These are phyloP conservation scores for Apodemia hepburni DNA, from an alignment of 2,888 invertebrate species.

Conservation along the genomic window DNA sequence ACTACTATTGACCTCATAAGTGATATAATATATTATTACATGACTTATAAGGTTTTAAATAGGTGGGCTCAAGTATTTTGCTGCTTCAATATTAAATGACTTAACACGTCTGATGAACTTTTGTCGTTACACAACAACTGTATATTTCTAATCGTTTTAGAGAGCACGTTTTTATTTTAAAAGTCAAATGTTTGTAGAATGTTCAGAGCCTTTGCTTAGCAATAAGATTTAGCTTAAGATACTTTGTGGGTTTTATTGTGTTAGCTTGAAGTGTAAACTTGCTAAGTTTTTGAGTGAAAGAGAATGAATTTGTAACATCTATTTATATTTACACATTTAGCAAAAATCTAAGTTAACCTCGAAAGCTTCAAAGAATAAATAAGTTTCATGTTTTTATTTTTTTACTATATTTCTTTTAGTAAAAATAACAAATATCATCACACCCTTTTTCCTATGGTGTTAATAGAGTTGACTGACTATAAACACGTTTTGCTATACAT, in stretches of 20 bases:
- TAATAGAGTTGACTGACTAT: too few relatives aligned
- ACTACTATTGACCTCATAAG: too few relatives aligned
- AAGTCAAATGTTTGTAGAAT: not conserved
- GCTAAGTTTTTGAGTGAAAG: not conserved
- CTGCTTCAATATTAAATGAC: not conserved
- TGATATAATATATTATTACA: too few relatives aligned
- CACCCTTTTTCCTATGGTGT: too few relatives aligned
- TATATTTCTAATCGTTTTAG: not conserved
- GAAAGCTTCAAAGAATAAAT: too few relatives aligned
- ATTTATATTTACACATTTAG: too few relatives aligned
- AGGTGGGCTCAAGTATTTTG: not conserved
- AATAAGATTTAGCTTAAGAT: not conserved
- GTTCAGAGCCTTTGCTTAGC: not conserved
- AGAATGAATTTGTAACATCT: too few relatives aligned
- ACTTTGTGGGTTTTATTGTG: not conserved
- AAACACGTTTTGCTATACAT: too few relatives aligned
- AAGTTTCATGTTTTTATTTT: too few relatives aligned
- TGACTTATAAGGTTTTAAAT: not conserved
- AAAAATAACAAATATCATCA: too few relatives aligned
- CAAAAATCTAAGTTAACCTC: too few relatives aligned
- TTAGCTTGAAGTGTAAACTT: not conserved
- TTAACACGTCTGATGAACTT: not conserved
- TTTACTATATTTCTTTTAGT: too few relatives aligned
- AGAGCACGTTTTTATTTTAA: not conserved
- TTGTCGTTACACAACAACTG: not conserved